A percentile compares a stretch with the other conserved stretches of the same genome.
Conservation (phyloP, 1,140 invertebrate genomes). For the Drosophila bifasciata region DNA sequence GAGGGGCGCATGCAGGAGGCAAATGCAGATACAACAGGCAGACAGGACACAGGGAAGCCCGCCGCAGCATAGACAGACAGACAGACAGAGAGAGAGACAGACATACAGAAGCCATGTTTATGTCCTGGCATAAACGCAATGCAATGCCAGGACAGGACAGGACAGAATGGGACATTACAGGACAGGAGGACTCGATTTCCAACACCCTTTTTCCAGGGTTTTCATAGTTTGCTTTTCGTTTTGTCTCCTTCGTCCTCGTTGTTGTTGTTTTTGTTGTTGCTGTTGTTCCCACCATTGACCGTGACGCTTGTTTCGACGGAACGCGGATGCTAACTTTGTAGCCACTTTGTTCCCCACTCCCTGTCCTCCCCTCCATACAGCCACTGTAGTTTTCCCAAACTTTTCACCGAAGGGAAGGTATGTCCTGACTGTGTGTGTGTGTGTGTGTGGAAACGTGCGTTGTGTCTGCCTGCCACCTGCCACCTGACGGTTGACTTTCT, state of each 20-base stretch:
- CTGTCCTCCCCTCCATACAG: too few relatives aligned
- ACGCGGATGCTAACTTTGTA: slow-evolving; percentile 60
- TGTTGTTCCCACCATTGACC: slow-evolving; percentile 64
- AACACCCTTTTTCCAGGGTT: slow-evolving; percentile 18
- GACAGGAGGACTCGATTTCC: slow-evolving; percentile 18
- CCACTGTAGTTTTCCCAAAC: neutral
- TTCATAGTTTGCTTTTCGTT: slow-evolving; percentile 36
- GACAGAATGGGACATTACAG: slow-evolving; percentile 7
- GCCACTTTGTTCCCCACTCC: slow-evolving; percentile 26
- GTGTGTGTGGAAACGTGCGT: slow-evolving; percentile 38
- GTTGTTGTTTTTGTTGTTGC: slow-evolving; percentile 17
- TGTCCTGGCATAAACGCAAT: slow-evolving; percentile 54
- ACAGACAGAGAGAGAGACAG: slow-evolving; percentile 14
- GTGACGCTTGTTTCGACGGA: slow-evolving; percentile 64
- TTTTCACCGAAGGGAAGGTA: too few relatives aligned
- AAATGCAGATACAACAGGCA: slow-evolving; percentile 29
- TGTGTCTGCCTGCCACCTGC: slow-evolving; percentile 17
- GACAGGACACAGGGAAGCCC: too few relatives aligned
- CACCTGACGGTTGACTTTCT: slow-evolving; percentile 79
- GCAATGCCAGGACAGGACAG: too few relatives aligned
- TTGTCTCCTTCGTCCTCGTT: slow-evolving; percentile 7
- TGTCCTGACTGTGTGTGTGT: neutral
- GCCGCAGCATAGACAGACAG: neutral
- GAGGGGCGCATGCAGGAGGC: slow-evolving; percentile 7
- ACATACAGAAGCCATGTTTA: slow-evolving; percentile 56